Conservation (phyloP, 2,113 vertebrate genomes). For the Orthonyx spaldingii region DNA sequence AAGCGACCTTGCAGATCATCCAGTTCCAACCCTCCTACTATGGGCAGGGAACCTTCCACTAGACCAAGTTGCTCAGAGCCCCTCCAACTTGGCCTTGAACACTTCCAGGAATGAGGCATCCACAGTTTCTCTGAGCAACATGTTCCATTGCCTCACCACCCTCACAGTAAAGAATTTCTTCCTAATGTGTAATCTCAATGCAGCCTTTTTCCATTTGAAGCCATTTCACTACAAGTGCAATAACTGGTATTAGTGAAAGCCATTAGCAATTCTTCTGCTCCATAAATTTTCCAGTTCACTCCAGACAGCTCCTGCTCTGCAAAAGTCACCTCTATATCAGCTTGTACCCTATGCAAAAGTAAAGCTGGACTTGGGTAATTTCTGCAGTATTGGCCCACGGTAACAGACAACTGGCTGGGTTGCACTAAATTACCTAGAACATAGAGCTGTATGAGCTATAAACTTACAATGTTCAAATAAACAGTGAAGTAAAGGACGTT, state of each 20-base stretch:
- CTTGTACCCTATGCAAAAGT: neutral
- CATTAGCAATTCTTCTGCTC: neutral
- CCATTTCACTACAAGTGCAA: neutral
- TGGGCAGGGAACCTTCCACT: neutral
- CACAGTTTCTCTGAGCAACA: neutral
- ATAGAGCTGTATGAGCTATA: neutral
- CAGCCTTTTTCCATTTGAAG: neutral
- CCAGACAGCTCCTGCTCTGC: neutral
- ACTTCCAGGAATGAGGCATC: neutral
- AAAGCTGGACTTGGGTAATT: neutral
- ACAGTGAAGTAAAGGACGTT: neutral
- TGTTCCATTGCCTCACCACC: neutral
- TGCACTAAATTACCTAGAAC: neutral
- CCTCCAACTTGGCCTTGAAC: neutral
- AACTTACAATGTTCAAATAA: neutral
- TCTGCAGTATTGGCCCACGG: neutral
- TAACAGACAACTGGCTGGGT: neutral
- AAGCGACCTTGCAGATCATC: neutral
- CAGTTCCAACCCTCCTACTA: neutral
- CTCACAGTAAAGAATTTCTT: neutral
- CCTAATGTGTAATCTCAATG: neutral
- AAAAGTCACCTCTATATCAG: neutral
- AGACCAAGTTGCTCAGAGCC: neutral
- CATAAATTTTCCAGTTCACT: neutral
- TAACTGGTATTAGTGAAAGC: neutral